These are phyloP conservation scores for Epinotia nisella DNA, from an alignment of 2,888 invertebrate species.

Conservation along the genomic window DNA sequence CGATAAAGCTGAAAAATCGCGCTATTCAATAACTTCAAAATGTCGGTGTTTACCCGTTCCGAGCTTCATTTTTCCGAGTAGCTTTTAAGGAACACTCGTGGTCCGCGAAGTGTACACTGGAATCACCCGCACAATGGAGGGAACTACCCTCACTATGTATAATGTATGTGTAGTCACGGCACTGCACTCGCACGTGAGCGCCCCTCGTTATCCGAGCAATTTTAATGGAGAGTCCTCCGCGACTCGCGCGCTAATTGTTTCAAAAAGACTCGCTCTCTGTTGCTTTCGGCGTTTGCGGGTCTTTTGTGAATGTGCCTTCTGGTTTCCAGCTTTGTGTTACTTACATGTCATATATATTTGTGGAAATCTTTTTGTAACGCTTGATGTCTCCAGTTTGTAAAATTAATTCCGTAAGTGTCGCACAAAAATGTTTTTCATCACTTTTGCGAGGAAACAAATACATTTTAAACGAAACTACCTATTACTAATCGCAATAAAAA, in stretches of 20 bases:
- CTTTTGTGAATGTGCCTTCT: conserved; percentile 15
- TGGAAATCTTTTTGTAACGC: neutral
- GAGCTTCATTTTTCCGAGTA: neutral
- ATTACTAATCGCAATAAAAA: too few relatives aligned
- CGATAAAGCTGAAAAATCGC: neutral
- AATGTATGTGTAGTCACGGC: conserved; percentile 74
- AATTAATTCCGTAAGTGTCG: too few relatives aligned
- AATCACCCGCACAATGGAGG: conserved; percentile 61
- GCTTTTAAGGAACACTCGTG: conserved; percentile 27
- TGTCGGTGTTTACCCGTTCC: neutral
- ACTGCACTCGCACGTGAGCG: conserved; percentile 54
- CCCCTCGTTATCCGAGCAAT: conserved; percentile 69
- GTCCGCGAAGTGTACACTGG: conserved; percentile 53
- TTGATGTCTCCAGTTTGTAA: too few relatives aligned
- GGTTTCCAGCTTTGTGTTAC: conserved; percentile 8
- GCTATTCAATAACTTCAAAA: neutral
- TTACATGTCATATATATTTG: conserved; percentile 1
- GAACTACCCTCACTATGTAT: conserved; percentile 61
- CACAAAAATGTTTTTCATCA: too few relatives aligned
- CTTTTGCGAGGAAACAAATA: too few relatives aligned
- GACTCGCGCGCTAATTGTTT: conserved; percentile 66
- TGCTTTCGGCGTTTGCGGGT: conserved; percentile 35
- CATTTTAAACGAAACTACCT: too few relatives aligned
- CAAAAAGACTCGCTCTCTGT: conserved; percentile 61
- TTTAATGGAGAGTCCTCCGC: conserved; percentile 70